phyloP scores from a whole-genome alignment of 1,140 invertebrate species.

The Drosophila serrata region DNA sequence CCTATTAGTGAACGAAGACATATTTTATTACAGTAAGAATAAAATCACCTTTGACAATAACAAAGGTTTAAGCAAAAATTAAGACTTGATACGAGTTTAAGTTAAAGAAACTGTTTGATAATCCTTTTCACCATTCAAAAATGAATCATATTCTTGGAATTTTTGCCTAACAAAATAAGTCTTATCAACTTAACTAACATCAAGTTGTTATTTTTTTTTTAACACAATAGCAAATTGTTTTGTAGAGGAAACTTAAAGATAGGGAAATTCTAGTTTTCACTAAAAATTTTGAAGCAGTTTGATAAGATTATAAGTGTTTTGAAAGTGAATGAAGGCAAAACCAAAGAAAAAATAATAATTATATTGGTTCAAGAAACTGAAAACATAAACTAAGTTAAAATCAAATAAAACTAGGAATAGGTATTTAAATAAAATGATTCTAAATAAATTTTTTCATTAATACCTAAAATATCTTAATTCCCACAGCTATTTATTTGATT shows the following conservation, averaged over 20 bases:
- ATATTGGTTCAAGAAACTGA: background rate
- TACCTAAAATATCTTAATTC: background rate
- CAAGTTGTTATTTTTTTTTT: conserved; percentile 1
- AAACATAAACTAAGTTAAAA: background rate
- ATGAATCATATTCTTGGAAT: background rate
- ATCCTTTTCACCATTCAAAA: background rate
- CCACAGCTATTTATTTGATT: background rate
- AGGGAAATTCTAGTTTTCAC: conserved; percentile 11
- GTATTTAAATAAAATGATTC: background rate
- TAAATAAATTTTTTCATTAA: background rate
- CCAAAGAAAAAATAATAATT: background rate
- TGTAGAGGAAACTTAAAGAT: conserved; percentile 1
- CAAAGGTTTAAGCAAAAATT: background rate
- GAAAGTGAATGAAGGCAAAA: conserved; percentile 3
- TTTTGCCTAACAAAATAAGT: background rate
- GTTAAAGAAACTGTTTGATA: background rate
- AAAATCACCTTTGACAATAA: background rate
- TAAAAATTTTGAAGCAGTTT: background rate
- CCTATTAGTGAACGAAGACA: too few relatives aligned
- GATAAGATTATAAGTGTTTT: conserved; percentile 3
- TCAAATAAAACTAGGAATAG: too few relatives aligned
- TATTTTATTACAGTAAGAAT: background rate
- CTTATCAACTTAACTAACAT: background rate
- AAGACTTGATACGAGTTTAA: too few relatives aligned
- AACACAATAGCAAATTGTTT: background rate